Base-by-base conservation (phyloP, 2,113 vertebrate species). In the Lucifuga dentata region DNA sequence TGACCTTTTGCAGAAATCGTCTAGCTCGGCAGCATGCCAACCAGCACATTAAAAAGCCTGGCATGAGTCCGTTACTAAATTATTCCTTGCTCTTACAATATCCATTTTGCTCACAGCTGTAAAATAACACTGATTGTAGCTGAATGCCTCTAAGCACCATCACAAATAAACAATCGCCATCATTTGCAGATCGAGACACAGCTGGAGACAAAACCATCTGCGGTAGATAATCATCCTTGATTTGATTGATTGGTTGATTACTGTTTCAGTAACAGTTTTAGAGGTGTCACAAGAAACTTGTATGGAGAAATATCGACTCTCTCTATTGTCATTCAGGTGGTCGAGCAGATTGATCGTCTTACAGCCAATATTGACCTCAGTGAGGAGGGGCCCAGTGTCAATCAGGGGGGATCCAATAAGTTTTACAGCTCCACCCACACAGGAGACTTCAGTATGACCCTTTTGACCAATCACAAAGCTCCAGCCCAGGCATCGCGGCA, bases 301-400 rank as follows among this genome's bases (percentile, higher is more conserved):
- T 48, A 26, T 26, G 49, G 26, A 61, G 16, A 55, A 5, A 15
- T 56, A 69, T 56, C 10, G 16, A 73, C 35, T 44, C 10, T 73
- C 26, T 76, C 33, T 58, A 29, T 81, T 86, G 43, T 89, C 62
- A 46, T 81, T 77, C 82, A 94, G 93, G 92, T 94, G 67, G 90
- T 94, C 19, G 62, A 93, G 45, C 90, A 93, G 81, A 94, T 94
- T 19, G 92, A 93, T 76, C 76, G 86, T 39, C 87, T 94, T 55
- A 94, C 93, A 19, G 90, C 91, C 17, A 84, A 64, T 43, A 91
- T 94, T 16, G 86, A 91, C 85, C 81, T 94, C 16, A 60, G 39
- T 3, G 84, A 86, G 24, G 85, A 83, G 38, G 52, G 50, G 2
- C 19, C 55, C 13, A 58, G 68, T 46, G 65, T 80, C 44, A 23